Percentiles rank a stretch among this genome's conserved stretches.
Conservation (phyloP, 2,888 invertebrate species). For the Phortica magna region DNA sequence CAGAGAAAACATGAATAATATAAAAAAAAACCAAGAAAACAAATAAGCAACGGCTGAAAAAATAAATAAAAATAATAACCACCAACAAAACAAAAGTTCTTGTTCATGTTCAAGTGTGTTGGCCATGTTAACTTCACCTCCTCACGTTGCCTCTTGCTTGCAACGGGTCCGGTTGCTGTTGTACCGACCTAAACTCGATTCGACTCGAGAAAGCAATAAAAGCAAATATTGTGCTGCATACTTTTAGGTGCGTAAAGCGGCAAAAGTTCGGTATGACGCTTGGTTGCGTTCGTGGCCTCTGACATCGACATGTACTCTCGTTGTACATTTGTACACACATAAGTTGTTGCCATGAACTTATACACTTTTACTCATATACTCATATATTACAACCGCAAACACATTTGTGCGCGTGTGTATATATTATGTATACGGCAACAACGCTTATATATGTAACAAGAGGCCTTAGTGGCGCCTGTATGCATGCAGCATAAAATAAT, state of each 20-base stretch:
- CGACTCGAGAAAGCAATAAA: conserved; percentile 57
- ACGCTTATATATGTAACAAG: not conserved
- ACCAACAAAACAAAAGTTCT: conserved; percentile 25
- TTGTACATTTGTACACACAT: not conserved
- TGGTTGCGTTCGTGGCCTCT: conserved; percentile 6
- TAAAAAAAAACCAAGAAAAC: conserved; percentile 18
- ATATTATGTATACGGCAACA: not conserved
- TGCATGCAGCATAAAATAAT: conserved; percentile 66
- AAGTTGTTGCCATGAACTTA: not conserved
- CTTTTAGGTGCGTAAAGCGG: conserved; percentile 64
- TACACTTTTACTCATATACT: not conserved
- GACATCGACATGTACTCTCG: conserved; percentile 3
- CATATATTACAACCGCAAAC: not conserved
- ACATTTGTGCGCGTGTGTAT: not conserved
- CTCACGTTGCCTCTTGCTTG: too few species aligned
- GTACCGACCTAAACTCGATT: not conserved
- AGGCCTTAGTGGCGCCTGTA: conserved; percentile 28
- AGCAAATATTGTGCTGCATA: conserved; percentile 65
- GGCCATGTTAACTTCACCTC: not conserved
- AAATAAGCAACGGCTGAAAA: conserved; percentile 41
- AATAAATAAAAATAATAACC: conserved; percentile 36
- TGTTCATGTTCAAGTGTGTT: not conserved
- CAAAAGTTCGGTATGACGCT: conserved; percentile 8
- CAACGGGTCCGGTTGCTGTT: not conserved
- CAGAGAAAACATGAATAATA: conserved; percentile 30